Evolutionary conservation across 64 coral and sea anemone genomes (phyloP).

Genomic region (Montipora cactus): DNA sequence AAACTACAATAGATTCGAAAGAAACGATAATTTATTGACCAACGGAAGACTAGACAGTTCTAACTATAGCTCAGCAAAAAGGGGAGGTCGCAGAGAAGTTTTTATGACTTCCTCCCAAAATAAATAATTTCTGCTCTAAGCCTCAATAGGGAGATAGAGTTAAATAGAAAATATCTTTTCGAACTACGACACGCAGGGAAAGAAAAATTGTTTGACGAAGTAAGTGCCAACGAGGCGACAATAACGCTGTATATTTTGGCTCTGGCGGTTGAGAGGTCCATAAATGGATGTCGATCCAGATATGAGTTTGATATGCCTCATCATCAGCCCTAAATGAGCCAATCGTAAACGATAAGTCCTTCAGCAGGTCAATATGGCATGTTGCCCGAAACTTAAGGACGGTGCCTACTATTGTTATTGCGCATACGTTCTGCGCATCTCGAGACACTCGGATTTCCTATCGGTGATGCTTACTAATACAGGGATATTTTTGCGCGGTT

Average conservation of each 20-base stretch:
- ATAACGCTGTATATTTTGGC: neutral
- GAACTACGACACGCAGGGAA: neutral
- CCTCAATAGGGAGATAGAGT: neutral
- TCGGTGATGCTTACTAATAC: no score
- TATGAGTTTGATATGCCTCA: neutral
- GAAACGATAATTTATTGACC: neutral
- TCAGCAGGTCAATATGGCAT: neutral
- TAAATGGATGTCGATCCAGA: neutral
- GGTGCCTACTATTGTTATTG: no score
- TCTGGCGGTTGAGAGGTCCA: neutral
- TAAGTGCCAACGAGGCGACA: neutral
- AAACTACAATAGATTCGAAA: neutral
- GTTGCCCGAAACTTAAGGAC: neutral
- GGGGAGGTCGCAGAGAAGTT: no score
- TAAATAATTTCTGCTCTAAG: no score
- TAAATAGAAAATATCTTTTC: neutral
- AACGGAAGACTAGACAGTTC: neutral
- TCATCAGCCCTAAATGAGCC: neutral
- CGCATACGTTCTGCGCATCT: no score
- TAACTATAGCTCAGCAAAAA: neutral
- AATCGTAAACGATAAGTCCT: neutral
- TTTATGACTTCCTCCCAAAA: neutral
- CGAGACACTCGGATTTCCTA: no score
- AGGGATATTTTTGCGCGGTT: no score
- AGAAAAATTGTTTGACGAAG: neutral